phyloP scores from a whole-genome alignment of 2,113 vertebrate species.

The Chloropsis cyanopogon region DNA sequence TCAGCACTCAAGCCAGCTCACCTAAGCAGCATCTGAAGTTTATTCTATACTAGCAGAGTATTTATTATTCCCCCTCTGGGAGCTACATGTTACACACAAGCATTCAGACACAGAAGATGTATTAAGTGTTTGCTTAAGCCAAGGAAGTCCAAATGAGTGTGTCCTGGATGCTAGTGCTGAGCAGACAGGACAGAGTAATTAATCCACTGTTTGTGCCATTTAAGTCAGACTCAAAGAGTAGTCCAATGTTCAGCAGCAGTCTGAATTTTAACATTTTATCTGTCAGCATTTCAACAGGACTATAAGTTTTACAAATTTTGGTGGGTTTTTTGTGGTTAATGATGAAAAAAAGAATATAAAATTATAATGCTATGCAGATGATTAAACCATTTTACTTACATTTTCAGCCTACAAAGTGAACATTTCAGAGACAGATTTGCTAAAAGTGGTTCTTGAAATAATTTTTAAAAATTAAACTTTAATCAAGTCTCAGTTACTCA shows the following conservation, averaged over 20 bases:
- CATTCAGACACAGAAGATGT: background rate
- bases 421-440: background rate
- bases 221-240: background rate
- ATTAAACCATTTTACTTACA: background rate
- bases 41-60: background rate
- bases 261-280: background rate
- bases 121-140: slow-evolving; percentile 19
- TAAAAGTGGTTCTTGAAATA: background rate
- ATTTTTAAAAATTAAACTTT: background rate
- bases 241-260: background rate
- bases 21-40: background rate
- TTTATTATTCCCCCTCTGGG: background rate
- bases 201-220: background rate
- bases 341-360: background rate
- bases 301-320: background rate
- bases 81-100: background rate
- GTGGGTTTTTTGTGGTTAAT: background rate
- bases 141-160: background rate
- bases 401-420: background rate
- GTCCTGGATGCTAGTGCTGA: background rate
- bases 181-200: background rate
- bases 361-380: background rate
- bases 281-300: background rate
- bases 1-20: background rate
- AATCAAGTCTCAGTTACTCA: background rate